Evolutionary conservation across 2,888 invertebrate genomes (phyloP), one percentile per base, ranked within the genome.

Genomic region (Chamaedrilus cognettii): DNA sequence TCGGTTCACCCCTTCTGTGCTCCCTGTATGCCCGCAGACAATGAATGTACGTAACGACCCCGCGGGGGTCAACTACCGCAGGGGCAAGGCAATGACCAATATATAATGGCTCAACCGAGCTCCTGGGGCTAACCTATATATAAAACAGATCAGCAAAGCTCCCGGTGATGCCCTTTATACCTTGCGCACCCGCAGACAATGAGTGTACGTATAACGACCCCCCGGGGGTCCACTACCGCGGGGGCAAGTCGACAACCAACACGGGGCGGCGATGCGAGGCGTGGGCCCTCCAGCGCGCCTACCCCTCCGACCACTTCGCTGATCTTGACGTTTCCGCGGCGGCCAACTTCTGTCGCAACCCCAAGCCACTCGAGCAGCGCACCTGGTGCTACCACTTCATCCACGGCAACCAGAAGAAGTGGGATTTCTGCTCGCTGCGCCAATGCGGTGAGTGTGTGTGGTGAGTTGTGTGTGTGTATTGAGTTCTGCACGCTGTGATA

Each of bases 281-380:
- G 42, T 73, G 73, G 73, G 28, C 62, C 23, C 34, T 35, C 4
- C 73, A 73, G 64, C 57, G 49, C 42, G 59, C 67, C 33, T 73
- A 70, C 60, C 68, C 68, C 3, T 60, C 26, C 2, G 51, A 30
- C 32, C 66, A 70, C 31, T 73, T 73, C 34, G 65, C 71, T 5
- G 72, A 71, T 30, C 52, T 55, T 28, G 52, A 64, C 59, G 42
- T 64, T 11, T 23, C 23, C 26, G 58, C n/a, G 7, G 64, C 70
- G 15, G 64, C 49, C 28, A 72, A 72, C 60, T 73, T 52, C 62
- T 73, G 73, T 61, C 60, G 73, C 11, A 73, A 73, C 57, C 73
- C 73, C 15, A 62, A 66, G 26, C 66, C 69, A 11, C 51, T 23
- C 1, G 66, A 66, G 52, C 15, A 65, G 19, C 60, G 50, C n/a